Evolutionary conservation across 2,113 vertebrate genomes (phyloP).

Genomic region (Phylloscopus trochiloides): DNA sequence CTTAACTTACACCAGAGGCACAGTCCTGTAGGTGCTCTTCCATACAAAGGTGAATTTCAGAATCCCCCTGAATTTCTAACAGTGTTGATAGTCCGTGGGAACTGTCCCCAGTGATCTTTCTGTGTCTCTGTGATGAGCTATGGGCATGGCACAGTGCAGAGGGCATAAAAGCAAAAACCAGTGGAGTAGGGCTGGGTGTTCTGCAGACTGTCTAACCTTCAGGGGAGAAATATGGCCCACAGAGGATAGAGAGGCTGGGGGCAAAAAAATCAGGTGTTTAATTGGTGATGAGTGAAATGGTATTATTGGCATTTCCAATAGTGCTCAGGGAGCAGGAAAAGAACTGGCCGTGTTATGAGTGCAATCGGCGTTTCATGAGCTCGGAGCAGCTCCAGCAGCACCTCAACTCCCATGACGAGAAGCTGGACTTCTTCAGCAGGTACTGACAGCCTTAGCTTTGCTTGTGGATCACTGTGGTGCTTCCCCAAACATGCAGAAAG

Average conservation of each 20-base stretch:
- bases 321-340: conserved; percentile 94
- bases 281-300: not conserved
- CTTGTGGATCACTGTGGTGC: not conserved
- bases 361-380: conserved; percentile 93
- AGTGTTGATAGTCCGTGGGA: not conserved
- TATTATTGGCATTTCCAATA: conserved; percentile 20
- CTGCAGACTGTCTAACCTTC: not conserved
- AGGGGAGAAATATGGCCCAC: not conserved
- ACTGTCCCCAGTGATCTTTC: not conserved
- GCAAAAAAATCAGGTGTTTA: not conserved
- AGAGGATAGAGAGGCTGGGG: not conserved
- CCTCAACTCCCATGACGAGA: conserved; percentile 97
- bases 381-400: conserved; percentile 97
- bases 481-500: not conserved
- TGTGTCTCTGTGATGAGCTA: not conserved
- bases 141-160: not conserved
- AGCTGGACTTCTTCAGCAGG: conserved; percentile 90
- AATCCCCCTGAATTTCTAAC: not conserved
- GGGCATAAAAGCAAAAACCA: not conserved
- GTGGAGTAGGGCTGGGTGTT: not conserved
- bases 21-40: not conserved
- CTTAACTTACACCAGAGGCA: not conserved
- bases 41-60: not conserved
- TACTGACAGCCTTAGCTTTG: conserved; percentile 27
- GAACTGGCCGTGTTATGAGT: conserved; percentile 98